phyloP scores from a whole-genome alignment of 2,797 vertebrate species.

The Tauraco hartlaubi region DNA sequence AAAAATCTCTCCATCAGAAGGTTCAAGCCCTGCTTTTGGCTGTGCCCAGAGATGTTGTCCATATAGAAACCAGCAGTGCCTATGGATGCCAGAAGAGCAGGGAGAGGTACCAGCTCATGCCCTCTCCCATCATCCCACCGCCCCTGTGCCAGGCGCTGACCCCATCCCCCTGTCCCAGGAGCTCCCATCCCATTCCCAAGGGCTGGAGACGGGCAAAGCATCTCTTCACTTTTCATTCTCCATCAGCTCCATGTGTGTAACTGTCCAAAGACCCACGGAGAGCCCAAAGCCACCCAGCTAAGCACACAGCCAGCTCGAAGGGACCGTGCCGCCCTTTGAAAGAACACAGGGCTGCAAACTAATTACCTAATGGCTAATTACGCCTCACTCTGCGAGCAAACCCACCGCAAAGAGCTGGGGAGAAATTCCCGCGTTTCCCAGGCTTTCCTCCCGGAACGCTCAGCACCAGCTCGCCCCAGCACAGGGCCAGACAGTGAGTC shows the following conservation, averaged over 20 bases:
- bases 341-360: neutral
- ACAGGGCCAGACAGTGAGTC: neutral
- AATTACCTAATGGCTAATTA: neutral
- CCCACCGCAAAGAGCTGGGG: neutral
- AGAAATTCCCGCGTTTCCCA: neutral
- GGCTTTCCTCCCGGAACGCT: neutral
- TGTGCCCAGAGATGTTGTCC: fast-evolving
- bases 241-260: neutral
- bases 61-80: neutral
- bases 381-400: neutral
- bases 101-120: neutral
- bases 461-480: neutral
- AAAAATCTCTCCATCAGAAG: neutral
- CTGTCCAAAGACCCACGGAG: neutral
- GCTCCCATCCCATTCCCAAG: neutral
- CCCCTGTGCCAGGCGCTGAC: neutral
- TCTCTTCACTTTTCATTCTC: neutral
- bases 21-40: neutral
- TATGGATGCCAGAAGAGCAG: neutral
- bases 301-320: neutral
- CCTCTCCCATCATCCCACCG: fast-evolving
- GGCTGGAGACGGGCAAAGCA: neutral
- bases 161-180: neutral
- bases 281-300: neutral
- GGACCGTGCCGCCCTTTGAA: neutral